Percentiles rank a stretch among this genome's conserved stretches.
phyloP scores from a whole-genome alignment of 2,797 vertebrate species.

The Macropodus opercularis region DNA sequence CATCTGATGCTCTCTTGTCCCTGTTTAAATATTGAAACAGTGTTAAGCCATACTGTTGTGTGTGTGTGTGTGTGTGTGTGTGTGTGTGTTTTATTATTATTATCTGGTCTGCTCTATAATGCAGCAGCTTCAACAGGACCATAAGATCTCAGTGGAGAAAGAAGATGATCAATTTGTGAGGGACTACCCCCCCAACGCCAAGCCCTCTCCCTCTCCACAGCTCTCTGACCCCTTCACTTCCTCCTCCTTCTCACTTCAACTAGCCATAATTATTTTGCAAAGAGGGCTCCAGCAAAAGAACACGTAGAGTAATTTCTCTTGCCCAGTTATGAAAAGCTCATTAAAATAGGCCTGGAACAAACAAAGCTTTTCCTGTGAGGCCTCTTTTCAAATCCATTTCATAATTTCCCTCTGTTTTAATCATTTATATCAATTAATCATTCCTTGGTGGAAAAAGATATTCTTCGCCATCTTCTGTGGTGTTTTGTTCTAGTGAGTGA shows the following conservation, averaged over 20 bases:
- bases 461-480: slow-evolving; percentile 90
- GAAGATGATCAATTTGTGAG: slow-evolving; percentile 72
- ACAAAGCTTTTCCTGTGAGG: slow-evolving; percentile 97
- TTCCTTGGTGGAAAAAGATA: slow-evolving; percentile 95
- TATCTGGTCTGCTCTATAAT: slow-evolving; percentile 62
- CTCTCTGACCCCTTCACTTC: slow-evolving; percentile 65
- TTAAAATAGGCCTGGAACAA: slow-evolving; percentile 96
- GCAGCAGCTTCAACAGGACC: slow-evolving; percentile 67
- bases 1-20: slow-evolving; percentile 66
- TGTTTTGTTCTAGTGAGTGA: slow-evolving; percentile 74
- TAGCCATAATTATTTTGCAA: slow-evolving; percentile 89
- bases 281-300: slow-evolving; percentile 83
- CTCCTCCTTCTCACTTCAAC: slow-evolving; percentile 82
- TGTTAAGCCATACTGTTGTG: slow-evolving; percentile 69
- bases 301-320: slow-evolving; percentile 91
- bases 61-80: too few species aligned
- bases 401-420: slow-evolving; percentile 96
- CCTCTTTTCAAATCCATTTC: slow-evolving; percentile 94
- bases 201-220: slow-evolving; percentile 3
- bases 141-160: slow-evolving; percentile 64
- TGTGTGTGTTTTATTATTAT: slow-evolving; percentile 34
- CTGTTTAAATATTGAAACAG: slow-evolving; percentile 77
- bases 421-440: slow-evolving; percentile 99
- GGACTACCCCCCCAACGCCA: slow-evolving; percentile 56
- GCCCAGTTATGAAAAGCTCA: slow-evolving; percentile 99